Base-by-base conservation (phyloP, 2,797 vertebrate genomes). In the Schizothorax lantsangensis region DNA sequence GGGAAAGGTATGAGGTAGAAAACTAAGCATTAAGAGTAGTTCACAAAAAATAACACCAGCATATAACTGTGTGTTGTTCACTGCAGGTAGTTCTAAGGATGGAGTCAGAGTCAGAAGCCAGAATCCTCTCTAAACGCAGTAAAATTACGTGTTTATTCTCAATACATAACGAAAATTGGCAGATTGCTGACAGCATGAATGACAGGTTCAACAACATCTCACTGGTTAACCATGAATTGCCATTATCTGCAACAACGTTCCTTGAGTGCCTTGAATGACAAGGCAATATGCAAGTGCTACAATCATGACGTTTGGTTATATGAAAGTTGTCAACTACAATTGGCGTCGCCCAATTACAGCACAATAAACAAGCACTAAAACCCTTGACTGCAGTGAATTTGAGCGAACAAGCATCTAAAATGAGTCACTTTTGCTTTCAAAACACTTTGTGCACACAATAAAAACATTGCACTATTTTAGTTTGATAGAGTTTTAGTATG, bases 221-320 rank as follows among this genome's bases (percentile, higher is more conserved):
- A 83, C 57, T 79, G 84, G 66, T 78, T 68, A 68, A 83, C 66
- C 45, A 52, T 86, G 68, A 78, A 74, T 59, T 72, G 54, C 66
- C n/a, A 66, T 79, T 38, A 85, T 88, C 79, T 64, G 30, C 77
- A 69, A 45, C 66, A 47, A 45, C 9, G 52, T 54, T 78, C 72
- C 11, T 17, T 52, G 15, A 88, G 49, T 74, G 57, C 52, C 6
- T 19, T 79, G 59, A 88, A 79, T 83, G 74, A 84, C 81, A 86
- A 68, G 66, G 38, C 38, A 85, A 49, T 45, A 79, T 73, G 57
- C 57, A 38, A 83, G 21, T 73, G 43, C 54, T 74, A 14, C 23
- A 54, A 59, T 36, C 40, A 26, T 64, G 43, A 26, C 21, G 1
- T 81, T 81, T 19, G 33, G 52, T 74, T 49, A 81, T 81, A 81